Conservation (phyloP, 2,888 invertebrate species). For the Zelleria hepariella region DNA sequence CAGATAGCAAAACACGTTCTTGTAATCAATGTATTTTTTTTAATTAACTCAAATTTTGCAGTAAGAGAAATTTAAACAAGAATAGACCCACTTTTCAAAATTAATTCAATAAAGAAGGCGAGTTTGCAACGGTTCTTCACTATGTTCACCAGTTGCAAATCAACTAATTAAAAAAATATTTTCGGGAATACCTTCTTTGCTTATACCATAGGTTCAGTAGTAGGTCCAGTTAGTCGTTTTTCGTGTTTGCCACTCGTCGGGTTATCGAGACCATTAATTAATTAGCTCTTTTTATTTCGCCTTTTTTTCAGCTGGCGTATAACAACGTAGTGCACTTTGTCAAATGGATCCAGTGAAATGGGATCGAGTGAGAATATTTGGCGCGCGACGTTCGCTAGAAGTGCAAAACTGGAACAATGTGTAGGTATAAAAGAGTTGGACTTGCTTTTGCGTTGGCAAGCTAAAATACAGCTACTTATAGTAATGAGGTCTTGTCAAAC, state of each 20-base stretch:
- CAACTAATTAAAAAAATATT: no score
- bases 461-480: neutral
- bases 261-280: neutral
- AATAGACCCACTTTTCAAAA: no score
- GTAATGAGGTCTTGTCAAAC: neutral
- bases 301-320: neutral
- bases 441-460: neutral
- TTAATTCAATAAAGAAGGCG: no score
- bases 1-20: no score
- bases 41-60: no score
- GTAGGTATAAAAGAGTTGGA: neutral
- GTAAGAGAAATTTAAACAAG: no score
- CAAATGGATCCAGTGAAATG: neutral
- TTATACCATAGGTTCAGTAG: neutral
- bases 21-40: no score
- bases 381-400: neutral
- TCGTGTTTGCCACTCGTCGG: neutral
- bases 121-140: no score
- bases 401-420: neutral
- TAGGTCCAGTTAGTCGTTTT: neutral
- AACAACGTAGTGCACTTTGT: neutral
- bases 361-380: neutral
- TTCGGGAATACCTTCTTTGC: neutral
- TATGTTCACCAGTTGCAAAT: no score
- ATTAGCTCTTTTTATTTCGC: neutral